Base-by-base conservation (phyloP, 2,797 vertebrate genomes). In the Pyrocephalus nanus region DNA sequence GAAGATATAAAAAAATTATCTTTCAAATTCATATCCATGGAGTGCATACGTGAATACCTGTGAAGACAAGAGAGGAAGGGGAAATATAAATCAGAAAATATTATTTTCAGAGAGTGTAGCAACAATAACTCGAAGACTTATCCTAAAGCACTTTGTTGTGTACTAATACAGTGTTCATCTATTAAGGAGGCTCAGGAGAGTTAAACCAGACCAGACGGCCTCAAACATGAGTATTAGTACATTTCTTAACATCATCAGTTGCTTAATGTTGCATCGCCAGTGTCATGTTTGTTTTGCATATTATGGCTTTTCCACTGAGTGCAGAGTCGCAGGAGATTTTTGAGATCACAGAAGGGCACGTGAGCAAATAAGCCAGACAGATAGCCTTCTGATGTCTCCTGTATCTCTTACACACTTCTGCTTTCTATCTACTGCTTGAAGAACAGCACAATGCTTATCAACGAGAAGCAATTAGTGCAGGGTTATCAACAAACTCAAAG, bases 221-320 rank as follows among this genome's bases (percentile, higher is more conserved):
- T 58, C 86, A 81, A 84, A 89, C 65, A 51, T 1, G 16, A 90
- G 57, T 93, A 93, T 91, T 53, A 90, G 92, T 84, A 82, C 86
- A 81, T 90, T 84, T 92, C 78, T 92, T 92, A 96, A 95, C 91
- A 91, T 94, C 93, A 96, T 94, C 93, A 91, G 94, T 86, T 1
- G 71, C 94, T 75, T 97, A 96, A 97, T 95, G 94, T 96, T 96
- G 93, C 95, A 71, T 93, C 0, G 0, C 92, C 83, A 92, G 88
- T 60, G 95, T 90, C 86, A 60, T 78, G 89, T 95, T 96, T 96
- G 88, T 65, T 90, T 87, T 94, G 87, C 55, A 65, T 80, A 67
- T 90, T 73, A 83, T 8, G 43, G 74, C 50, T 90, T 92, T 76
- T 86, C 71, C 80, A 90, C 76, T 58, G 86, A 86, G 61, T 38